phyloP scores from a whole-genome alignment of 2,888 invertebrate genomes.

The Eudemis profundana region DNA sequence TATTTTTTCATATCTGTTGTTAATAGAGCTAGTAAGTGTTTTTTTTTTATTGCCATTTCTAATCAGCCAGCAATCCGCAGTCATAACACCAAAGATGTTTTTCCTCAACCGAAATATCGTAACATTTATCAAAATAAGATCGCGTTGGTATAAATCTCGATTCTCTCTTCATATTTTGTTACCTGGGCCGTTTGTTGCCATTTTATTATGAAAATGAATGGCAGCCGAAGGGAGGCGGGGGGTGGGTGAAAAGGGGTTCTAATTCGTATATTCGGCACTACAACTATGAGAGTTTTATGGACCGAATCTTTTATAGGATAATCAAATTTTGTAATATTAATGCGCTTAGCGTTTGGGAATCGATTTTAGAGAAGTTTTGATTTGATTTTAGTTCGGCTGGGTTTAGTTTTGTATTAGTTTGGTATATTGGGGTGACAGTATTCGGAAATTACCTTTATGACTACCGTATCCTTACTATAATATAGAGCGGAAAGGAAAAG shows the following conservation, averaged over 20 bases:
- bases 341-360: slow-evolving; percentile 74
- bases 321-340: slow-evolving; percentile 85
- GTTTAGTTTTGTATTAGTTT: slow-evolving; percentile 47
- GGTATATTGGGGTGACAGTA: slow-evolving; percentile 24
- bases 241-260: slow-evolving; percentile 76
- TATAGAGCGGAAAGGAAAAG: no score
- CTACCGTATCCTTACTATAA: not conserved
- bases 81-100: slow-evolving; percentile 30
- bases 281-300: slow-evolving; percentile 83
- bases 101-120: slow-evolving; percentile 44
- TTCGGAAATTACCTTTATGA: slow-evolving; percentile 26
- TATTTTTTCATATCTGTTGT: not conserved
- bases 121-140: slow-evolving; percentile 72
- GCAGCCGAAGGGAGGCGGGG: slow-evolving; percentile 65
- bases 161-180: slow-evolving; percentile 84
- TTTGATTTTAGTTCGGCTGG: slow-evolving; percentile 45
- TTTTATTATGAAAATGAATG: slow-evolving; percentile 86
- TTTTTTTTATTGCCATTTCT: slow-evolving; percentile 20
- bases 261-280: slow-evolving; percentile 81
- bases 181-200: slow-evolving; percentile 84
- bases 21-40: not conserved
- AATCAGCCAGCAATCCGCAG: slow-evolving; percentile 24
- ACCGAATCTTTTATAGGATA: slow-evolving; percentile 84
- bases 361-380: slow-evolving; percentile 62
- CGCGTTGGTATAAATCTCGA: slow-evolving; percentile 78